phyloP scores from a whole-genome alignment of 2,888 invertebrate species.

The Athalia cordata region DNA sequence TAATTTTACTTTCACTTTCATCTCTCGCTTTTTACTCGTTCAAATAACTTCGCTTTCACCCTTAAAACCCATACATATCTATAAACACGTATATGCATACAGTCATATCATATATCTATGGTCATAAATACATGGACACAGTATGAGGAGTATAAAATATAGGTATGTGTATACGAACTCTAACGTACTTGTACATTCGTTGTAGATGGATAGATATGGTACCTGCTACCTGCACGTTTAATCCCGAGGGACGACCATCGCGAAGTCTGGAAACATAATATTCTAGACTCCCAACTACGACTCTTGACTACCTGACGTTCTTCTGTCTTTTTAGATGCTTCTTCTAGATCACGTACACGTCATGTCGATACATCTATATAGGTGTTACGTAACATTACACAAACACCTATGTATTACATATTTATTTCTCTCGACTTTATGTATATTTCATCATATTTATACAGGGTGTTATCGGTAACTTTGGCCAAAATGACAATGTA shows the following conservation, averaged over 20 bases:
- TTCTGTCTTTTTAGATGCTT: not conserved
- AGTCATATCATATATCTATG: not conserved
- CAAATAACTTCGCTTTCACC: not conserved
- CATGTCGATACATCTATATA: not conserved
- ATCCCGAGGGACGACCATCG: not conserved
- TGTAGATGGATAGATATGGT: not conserved
- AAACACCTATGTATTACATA: no score
- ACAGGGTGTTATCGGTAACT: no score
- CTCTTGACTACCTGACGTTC: not conserved
- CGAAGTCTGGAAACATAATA: constrained; percentile 21
- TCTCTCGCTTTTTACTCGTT: not conserved
- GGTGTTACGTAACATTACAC: not conserved
- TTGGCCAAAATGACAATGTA: no score
- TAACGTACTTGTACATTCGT: no score
- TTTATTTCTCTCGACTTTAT: no score
- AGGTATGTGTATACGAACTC: not conserved
- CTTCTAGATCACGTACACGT: constrained; percentile 12
- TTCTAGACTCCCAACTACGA: not conserved
- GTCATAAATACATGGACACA: not conserved
- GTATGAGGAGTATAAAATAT: not conserved
- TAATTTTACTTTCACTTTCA: constrained; percentile 26
- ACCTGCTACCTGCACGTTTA: constrained; percentile 10
- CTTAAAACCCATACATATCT: not conserved
- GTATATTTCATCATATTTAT: no score
- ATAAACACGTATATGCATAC: not conserved